Evolutionary conservation across 2,888 invertebrate species (phyloP).

Genomic region (Rhagium mordax): DNA sequence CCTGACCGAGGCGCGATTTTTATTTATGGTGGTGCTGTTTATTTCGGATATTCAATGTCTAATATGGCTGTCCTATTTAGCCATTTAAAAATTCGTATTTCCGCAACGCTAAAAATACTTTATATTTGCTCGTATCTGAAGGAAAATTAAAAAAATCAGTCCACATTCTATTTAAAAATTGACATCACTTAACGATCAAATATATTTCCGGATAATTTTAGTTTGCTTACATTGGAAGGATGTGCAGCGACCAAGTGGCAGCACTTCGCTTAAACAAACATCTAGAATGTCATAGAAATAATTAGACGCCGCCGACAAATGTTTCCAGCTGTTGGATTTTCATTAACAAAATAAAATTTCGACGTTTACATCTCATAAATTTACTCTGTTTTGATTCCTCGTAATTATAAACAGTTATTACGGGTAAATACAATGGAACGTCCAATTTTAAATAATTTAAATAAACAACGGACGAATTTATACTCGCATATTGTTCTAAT

Average conservation of each 20-base stretch:
- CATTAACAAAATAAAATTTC: conserved; percentile 32
- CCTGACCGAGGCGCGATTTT: no score
- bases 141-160: neutral
- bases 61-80: no score
- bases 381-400: conserved; percentile 26
- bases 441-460: conserved; percentile 1
- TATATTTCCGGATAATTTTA: conserved; percentile 55
- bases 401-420: conserved; percentile 32
- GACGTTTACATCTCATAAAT: conserved; percentile 36
- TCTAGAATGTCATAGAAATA: conserved; percentile 59
- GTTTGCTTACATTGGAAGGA: conserved; percentile 51
- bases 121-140: no score
- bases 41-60: no score
- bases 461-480: neutral
- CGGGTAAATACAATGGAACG: conserved; percentile 15
- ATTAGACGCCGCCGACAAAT: conserved; percentile 60
- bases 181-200: conserved; percentile 21
- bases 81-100: no score
- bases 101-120: no score
- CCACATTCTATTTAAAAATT: conserved; percentile 5
- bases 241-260: conserved; percentile 48
- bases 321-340: conserved; percentile 61
- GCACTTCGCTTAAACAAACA: conserved; percentile 63
- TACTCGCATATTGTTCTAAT: neutral
- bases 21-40: no score